Base-by-base conservation (phyloP, 2,113 vertebrate genomes). In the Poecile atricapillus region DNA sequence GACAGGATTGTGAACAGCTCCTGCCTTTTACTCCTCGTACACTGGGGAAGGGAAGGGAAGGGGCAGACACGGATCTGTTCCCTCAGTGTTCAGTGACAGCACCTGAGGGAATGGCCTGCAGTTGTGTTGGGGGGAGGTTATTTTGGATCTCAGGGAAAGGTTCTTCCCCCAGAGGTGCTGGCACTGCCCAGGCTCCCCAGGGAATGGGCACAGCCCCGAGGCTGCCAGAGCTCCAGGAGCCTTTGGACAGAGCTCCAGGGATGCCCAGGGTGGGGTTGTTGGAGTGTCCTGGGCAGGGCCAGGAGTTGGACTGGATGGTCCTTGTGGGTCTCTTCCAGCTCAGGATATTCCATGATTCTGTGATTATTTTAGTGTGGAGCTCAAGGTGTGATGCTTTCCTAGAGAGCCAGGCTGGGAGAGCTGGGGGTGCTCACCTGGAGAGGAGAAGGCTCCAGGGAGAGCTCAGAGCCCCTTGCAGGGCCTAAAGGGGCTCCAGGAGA, bases 401-500 rank as follows among this genome's bases (percentile, higher is more conserved):
- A 15, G 1, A 8, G 37, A 33, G 7, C 22, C 43, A 58, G 59
- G 25, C 68, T 65, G 68, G 25, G 7, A 80, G 49, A 88, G 21
- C 35, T 64, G 58, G 43, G 25, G 21, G 14, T 31, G 43, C 2
- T 80, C 85, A 64, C 21, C 35, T 43, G 50, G 56, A 80, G 9
- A 70, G 1, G 43, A 64, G 11, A 65, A 88, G 33, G 50, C 2
- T 58, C 31, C 27, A 37, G 15, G 21, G 31, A 73, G 15, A 65
- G 0, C 59, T 50, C 11, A 65, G 27, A 81, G 76, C 22, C 31
- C 27, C 18, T 50, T 0, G 0, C 59, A 58, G 76, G 1, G 50
- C 37, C 22, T 33, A 1, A 81, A 74, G 59, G 67, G 18, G 50
- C 31, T 58, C 76, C 76, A 73, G 31, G 58, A 65, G 59, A 58